A percentile compares a stretch with the other conserved stretches of the same genome.
phyloP scores from a whole-genome alignment of 2,113 vertebrate genomes.

The Prochilodus magdalenae region DNA sequence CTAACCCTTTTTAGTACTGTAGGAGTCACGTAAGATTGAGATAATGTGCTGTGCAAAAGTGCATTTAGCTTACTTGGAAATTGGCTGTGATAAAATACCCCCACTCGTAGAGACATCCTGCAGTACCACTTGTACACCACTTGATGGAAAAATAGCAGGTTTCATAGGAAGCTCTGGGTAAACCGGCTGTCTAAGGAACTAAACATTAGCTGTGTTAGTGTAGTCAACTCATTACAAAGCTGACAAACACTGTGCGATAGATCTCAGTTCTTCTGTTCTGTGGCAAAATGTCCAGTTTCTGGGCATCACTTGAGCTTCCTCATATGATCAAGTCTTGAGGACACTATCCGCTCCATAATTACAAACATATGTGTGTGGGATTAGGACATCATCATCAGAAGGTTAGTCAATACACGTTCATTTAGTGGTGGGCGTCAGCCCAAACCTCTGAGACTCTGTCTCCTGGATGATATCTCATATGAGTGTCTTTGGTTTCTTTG shows the following conservation, averaged over 20 bases:
- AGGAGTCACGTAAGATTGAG: background rate
- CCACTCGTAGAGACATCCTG: background rate
- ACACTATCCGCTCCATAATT: constrained; percentile 35
- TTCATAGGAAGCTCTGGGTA: background rate
- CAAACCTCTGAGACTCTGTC: constrained; percentile 25
- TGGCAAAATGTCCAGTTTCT: constrained; percentile 16
- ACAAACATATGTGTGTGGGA: constrained; percentile 48
- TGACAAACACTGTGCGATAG: background rate
- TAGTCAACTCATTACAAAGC: background rate
- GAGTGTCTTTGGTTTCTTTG: background rate
- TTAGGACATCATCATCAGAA: constrained; percentile 36
- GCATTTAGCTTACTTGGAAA: background rate
- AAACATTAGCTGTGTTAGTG: background rate
- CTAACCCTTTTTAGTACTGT: too few relatives aligned
- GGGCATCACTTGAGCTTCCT: constrained; percentile 18
- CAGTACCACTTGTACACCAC: background rate
- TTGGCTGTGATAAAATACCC: too few relatives aligned
- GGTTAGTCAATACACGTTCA: constrained; percentile 39
- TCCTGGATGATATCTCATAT: constrained; percentile 5
- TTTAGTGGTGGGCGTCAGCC: constrained; percentile 35
- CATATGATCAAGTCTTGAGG: constrained; percentile 37
- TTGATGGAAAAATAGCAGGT: background rate
- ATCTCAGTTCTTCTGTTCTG: background rate
- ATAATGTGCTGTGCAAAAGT: background rate
- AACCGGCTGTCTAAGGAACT: background rate